phyloP scores from a whole-genome alignment of 2,797 vertebrate genomes.

The Ispidina lecontei region DNA sequence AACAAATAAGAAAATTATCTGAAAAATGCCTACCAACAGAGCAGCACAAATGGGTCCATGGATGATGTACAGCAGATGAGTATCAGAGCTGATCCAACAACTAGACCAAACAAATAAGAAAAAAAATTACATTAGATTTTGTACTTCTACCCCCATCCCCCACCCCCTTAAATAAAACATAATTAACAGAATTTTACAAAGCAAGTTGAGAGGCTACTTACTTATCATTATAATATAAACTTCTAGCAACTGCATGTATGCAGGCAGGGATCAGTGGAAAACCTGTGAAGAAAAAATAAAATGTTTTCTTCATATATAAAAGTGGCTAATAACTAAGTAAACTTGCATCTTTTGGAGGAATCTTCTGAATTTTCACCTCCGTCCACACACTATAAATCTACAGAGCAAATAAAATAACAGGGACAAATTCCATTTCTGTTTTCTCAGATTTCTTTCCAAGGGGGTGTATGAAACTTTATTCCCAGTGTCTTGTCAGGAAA shows the following conservation, averaged over 20 bases:
- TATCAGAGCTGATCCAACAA: conserved; percentile 98
- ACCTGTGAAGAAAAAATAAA: conserved; percentile 76
- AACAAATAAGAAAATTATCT: not conserved
- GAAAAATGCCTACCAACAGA: conserved; percentile 85
- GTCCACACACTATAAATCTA: not conserved
- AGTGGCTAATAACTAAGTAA: not conserved
- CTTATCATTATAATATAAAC: conserved; percentile 97
- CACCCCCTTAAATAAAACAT: not conserved
- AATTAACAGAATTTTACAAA: not conserved
- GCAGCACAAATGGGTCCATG: conserved; percentile 97
- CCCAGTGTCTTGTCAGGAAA: not conserved
- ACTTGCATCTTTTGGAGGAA: not conserved
- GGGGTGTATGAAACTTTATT: not conserved
- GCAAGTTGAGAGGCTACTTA: conserved; percentile 74
- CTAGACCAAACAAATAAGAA: conserved; percentile 72
- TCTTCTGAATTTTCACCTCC: not conserved
- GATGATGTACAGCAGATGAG: conserved; percentile 95
- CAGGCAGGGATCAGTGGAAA: conserved; percentile 93
- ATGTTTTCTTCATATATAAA: not conserved
- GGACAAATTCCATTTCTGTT: not conserved
- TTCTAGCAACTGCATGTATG: conserved; percentile 91
- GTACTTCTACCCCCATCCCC: not conserved
- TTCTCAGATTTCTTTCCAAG: not conserved
- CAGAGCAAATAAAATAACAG: not conserved
- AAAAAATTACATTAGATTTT: not conserved